phyloP scores from a whole-genome alignment of 2,797 vertebrate genomes.

The Linurgus olivaceus region DNA sequence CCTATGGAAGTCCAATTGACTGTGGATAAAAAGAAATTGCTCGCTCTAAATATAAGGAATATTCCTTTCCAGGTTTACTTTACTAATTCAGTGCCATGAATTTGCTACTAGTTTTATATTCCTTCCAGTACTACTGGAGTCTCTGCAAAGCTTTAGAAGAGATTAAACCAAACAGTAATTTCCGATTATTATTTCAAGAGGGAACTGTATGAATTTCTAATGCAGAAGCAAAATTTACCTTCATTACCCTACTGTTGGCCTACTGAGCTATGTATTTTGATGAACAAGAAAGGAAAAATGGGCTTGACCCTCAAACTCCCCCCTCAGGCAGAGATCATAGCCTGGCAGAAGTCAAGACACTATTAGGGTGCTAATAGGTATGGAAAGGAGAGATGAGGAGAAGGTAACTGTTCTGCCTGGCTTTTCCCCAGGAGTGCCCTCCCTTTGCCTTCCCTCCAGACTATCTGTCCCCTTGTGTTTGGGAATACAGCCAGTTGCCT shows the following conservation, averaged over 20 bases:
- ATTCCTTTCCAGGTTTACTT: not conserved
- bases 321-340: not conserved
- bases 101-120: not conserved
- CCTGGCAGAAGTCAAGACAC: accelerated
- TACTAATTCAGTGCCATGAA: not conserved
- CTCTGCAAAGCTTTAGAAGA: not conserved
- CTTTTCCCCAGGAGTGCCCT: not conserved
- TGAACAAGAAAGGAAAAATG: not conserved
- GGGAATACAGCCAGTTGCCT: not conserved
- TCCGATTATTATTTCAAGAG: not conserved
- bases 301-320: not conserved
- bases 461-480: not conserved
- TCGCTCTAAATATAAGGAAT: not conserved
- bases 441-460: not conserved
- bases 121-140: not conserved
- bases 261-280: not conserved
- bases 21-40: not conserved
- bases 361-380: accelerated
- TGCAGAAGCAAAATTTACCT: not conserved
- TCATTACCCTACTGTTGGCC: not conserved
- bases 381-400: not conserved
- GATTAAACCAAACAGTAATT: not conserved
- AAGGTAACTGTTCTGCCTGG: not conserved
- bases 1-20: not conserved
- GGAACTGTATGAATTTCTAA: not conserved